phyloP scores from a whole-genome alignment of 2,888 invertebrate genomes.

The Melinaea marsaeus region DNA sequence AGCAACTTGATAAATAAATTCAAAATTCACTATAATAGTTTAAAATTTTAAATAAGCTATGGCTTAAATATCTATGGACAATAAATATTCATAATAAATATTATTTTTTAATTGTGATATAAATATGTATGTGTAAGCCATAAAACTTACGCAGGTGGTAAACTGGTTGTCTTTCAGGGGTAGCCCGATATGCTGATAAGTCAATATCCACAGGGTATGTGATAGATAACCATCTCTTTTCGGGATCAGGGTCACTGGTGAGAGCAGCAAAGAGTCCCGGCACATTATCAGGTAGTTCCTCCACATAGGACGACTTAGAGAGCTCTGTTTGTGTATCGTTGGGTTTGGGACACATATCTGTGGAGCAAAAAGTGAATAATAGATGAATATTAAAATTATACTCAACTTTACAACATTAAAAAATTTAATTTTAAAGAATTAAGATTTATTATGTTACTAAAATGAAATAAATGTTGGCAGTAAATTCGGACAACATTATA shows the following conservation, averaged over 20 bases:
- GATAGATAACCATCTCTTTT: conserved; percentile 89
- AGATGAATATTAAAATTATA: neutral
- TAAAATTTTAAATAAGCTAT: no score
- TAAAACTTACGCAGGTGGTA: conserved; percentile 83
- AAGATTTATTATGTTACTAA: no score
- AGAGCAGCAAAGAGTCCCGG: conserved; percentile 90
- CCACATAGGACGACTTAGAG: conserved; percentile 89
- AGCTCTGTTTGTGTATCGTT: conserved; percentile 86
- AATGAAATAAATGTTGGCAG: no score
- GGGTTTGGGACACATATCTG: conserved; percentile 94
- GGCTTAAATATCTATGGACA: no score
- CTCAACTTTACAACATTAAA: neutral
- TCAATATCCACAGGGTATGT: conserved; percentile 88
- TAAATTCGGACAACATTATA: no score
- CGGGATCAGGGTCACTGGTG: conserved; percentile 86
- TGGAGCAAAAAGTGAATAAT: conserved; percentile 31
- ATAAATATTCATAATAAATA: no score
- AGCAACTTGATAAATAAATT: no score
- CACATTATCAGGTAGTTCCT: conserved; percentile 88
- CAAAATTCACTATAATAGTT: no score
- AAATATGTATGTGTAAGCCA: no score
- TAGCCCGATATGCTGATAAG: conserved; percentile 80
- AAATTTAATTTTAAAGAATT: neutral
- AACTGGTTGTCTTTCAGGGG: conserved; percentile 82
- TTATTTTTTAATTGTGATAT: no score